Evolutionary conservation across 2,113 vertebrate genomes (phyloP), one percentile per base, ranked within the genome.

Genomic region (Erinaceus europaeus): DNA sequence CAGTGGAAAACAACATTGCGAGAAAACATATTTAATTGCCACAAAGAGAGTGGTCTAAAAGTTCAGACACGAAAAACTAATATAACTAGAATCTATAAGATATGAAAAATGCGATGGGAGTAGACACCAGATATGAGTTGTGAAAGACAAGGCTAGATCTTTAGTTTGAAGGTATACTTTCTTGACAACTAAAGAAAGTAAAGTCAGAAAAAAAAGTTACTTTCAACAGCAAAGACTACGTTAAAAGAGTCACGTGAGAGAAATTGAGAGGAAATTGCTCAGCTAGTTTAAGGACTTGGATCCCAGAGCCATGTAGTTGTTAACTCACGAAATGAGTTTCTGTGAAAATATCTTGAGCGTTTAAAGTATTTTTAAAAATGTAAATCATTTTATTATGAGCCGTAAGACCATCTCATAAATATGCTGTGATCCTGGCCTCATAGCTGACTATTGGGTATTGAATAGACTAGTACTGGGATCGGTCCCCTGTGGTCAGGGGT

Each of bases 1-100:
- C 38, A 25, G 23, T 38, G 32, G 52, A 27, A 85, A 84, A 65
- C 32, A 46, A 50, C n/a, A 68, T 64, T 4, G 1, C 7, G n/a
- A 34, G 36, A 77, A 82, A 69, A 11, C 11, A 15, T 29, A 44
- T 81, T 73, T 92, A 91, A 92, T 61, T 90, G 59, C 64, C 40
- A 69, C 48, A 81, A 81, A 42, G 64, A 65, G 57, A 83, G 29
- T 3, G 20, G n/a, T 83, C 14, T 38, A 32, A 68, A 87, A 74
- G 48, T 71, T 86, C 44, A 77, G 46, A 90, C 72, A 91, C 61
- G 29, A 76, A 80, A 89, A 80, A 4, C 29, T 46, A 32, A 14
- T 14, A 25, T 4, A 79, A 72, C 17, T 15, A 72, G 44, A 61
- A 48, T 17, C 52, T 59, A 65, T 81, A 69, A 71, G 59, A 64